These are phyloP conservation scores for Drosophila burlai DNA, from an alignment of 1,140 invertebrate species.

Conservation along the genomic window DNA sequence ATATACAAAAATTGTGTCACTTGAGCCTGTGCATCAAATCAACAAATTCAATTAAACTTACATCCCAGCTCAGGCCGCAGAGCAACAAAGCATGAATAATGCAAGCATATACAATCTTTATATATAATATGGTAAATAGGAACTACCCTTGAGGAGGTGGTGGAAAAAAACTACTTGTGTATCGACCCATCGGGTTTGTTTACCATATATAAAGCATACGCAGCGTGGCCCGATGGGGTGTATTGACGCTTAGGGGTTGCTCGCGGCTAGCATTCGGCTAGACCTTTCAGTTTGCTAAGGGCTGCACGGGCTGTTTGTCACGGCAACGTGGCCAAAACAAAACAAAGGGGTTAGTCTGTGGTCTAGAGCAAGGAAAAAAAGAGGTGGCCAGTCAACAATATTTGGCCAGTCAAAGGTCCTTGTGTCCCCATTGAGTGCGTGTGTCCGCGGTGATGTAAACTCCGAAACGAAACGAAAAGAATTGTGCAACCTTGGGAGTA, in stretches of 20 bases:
- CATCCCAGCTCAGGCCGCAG: constrained; percentile 16
- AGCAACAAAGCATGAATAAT: constrained; percentile 48
- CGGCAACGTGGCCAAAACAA: constrained; percentile 55
- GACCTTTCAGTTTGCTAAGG: constrained; percentile 54
- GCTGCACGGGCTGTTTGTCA: constrained; percentile 51
- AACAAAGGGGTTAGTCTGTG: constrained; percentile 24
- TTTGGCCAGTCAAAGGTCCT: constrained; percentile 63
- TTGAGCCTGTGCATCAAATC: constrained; percentile 49
- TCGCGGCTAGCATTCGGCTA: constrained; percentile 2
- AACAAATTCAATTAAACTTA: constrained; percentile 57
- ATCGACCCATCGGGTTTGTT: constrained; percentile 67
- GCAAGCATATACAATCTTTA: background rate
- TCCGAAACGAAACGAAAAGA: background rate
- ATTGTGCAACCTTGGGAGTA: constrained; percentile 20
- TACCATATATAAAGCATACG: constrained; percentile 66
- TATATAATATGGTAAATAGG: constrained; percentile 12
- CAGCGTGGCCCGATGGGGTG: constrained; percentile 54
- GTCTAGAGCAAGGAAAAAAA: background rate
- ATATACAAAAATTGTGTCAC: constrained; percentile 31
- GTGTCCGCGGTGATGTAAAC: constrained; percentile 46
- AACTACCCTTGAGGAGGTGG: constrained; percentile 27
- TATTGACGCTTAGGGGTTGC: constrained; percentile 65
- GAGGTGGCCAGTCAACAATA: constrained; percentile 35
- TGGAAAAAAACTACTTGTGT: constrained; percentile 31
- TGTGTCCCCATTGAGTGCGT: background rate